Percentiles rank a stretch among this genome's conserved stretches.
Conservation (phyloP, 1,140 invertebrate genomes). For the Pararge aegeria region DNA sequence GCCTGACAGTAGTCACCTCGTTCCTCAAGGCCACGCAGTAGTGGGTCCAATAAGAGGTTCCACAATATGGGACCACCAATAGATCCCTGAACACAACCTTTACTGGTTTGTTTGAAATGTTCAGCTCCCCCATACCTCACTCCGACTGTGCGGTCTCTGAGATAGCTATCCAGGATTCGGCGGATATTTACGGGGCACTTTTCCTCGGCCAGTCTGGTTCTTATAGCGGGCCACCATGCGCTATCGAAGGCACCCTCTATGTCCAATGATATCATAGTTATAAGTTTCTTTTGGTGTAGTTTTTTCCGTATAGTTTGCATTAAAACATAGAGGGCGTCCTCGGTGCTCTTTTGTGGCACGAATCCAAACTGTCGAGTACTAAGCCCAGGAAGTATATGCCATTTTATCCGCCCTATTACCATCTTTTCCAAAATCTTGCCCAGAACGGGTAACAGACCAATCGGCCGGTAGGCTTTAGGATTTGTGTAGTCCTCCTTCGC, state of each 20-base stretch:
- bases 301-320: background rate
- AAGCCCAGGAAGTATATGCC: background rate
- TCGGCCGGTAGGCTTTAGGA: constrained; percentile 15
- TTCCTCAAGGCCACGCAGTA: background rate
- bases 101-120: background rate
- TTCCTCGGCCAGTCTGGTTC: background rate
- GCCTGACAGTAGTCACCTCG: background rate
- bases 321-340: constrained; percentile 1
- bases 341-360: background rate
- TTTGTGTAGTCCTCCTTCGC: constrained; percentile 7
- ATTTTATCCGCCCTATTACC: background rate
- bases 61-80: background rate
- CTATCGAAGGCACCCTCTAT: constrained; percentile 19
- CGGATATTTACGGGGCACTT: background rate
- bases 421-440: constrained; percentile 11
- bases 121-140: background rate
- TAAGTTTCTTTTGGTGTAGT: background rate
- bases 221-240: constrained; percentile 9
- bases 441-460: constrained; percentile 10
- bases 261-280: constrained; percentile 3
- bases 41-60: background rate
- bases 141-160: background rate
- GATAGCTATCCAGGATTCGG: background rate
- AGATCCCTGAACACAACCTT: background rate
- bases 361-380: constrained; percentile 10